A percentile compares a stretch with the other conserved stretches of the same genome.
These are phyloP conservation scores for Melierax canorus DNA, from an alignment of 2,113 vertebrate species.

Conservation along the genomic window DNA sequence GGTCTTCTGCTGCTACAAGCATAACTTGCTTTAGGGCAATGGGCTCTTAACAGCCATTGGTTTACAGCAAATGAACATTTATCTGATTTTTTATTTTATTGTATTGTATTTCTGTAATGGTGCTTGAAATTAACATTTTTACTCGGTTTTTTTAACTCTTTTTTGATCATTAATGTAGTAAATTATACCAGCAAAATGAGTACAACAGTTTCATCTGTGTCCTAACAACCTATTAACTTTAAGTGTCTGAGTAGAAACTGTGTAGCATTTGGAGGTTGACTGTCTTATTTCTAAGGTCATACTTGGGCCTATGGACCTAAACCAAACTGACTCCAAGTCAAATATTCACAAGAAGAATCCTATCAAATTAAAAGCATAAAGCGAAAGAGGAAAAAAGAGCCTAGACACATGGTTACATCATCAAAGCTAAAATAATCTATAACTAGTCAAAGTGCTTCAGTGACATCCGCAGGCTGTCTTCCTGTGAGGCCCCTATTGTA, in stretches of 20 bases:
- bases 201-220: neutral
- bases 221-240: slow-evolving; percentile 21
- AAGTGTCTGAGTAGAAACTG: neutral
- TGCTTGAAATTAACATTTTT: slow-evolving; percentile 62
- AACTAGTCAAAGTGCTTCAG: neutral
- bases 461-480: neutral
- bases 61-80: slow-evolving; percentile 45
- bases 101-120: slow-evolving; percentile 60
- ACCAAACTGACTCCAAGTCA: neutral
- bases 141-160: neutral
- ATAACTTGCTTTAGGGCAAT: slow-evolving; percentile 37
- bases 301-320: neutral
- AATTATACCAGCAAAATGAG: slow-evolving; percentile 42
- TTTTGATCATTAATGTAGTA: slow-evolving; percentile 47
- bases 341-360: neutral
- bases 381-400: neutral
- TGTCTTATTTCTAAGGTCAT: slow-evolving; percentile 1
- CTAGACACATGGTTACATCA: neutral
- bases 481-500: neutral
- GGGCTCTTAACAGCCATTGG: slow-evolving; percentile 11
- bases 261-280: neutral
- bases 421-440: slow-evolving; percentile 7
- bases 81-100: slow-evolving; percentile 40
- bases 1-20: neutral
- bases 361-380: slow-evolving; percentile 15